Evolutionary conservation across 2,888 invertebrate genomes (phyloP).

Genomic region (Argyresthia goedartella): DNA sequence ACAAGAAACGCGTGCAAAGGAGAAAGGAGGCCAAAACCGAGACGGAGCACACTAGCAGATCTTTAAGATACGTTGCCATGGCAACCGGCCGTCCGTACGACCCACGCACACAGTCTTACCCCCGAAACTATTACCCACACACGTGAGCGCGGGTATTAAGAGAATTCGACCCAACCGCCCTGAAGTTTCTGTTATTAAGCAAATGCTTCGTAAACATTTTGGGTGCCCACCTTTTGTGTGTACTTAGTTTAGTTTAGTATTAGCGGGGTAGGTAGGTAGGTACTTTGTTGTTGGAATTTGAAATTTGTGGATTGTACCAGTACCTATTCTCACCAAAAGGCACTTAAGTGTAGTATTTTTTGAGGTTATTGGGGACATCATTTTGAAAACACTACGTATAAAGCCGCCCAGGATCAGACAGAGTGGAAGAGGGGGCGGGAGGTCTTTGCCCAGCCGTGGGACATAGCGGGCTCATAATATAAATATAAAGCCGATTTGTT

Average conservation of each 20-base stretch:
- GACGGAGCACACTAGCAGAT: constrained; percentile 63
- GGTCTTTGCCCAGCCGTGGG: too few species aligned
- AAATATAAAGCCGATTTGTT: too few species aligned
- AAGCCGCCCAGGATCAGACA: too few species aligned
- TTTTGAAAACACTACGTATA: too few species aligned
- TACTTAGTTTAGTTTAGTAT: constrained; percentile 16
- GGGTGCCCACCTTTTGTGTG: constrained; percentile 58
- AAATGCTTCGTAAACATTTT: constrained; percentile 70
- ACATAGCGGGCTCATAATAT: too few species aligned
- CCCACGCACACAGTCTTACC: constrained; percentile 36
- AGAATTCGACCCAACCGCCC: constrained; percentile 59
- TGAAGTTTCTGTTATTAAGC: constrained; percentile 69
- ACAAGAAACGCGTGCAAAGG: constrained; percentile 68
- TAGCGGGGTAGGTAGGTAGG: background rate
- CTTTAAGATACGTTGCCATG: constrained; percentile 68
- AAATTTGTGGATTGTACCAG: constrained; percentile 18
- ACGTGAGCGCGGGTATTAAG: constrained; percentile 43
- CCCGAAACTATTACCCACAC: constrained; percentile 1
- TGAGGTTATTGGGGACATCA: too few species aligned
- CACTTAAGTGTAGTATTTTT: constrained; percentile 6
- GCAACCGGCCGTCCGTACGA: constrained; percentile 42
- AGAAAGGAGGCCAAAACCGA: constrained; percentile 64
- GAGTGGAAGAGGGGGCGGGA: too few species aligned
- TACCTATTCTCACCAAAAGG: constrained; percentile 20
- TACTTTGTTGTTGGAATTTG: too few species aligned